phyloP scores from a whole-genome alignment of 2,113 vertebrate species.

The Grallaria varia region DNA sequence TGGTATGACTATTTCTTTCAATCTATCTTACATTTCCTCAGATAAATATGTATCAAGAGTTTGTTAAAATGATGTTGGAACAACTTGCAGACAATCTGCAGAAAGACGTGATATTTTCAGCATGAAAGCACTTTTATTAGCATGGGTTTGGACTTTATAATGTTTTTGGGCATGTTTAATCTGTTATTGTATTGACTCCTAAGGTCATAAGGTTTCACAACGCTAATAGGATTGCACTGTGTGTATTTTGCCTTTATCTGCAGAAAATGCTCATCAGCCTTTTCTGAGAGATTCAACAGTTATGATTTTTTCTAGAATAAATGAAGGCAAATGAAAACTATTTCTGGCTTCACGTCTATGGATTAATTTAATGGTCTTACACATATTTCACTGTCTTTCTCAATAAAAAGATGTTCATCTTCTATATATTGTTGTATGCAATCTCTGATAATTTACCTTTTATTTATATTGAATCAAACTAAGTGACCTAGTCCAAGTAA shows the following conservation, averaged over 20 bases:
- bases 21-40: background rate
- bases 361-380: background rate
- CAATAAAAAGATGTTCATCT: accelerated
- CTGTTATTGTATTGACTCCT: background rate
- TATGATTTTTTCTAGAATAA: background rate
- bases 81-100: background rate
- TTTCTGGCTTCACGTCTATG: background rate
- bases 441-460: background rate
- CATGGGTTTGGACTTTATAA: background rate
- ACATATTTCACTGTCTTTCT: background rate
- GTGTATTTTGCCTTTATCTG: background rate
- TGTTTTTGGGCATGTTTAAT: background rate
- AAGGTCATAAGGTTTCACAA: background rate
- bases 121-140: background rate
- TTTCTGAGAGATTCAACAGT: background rate
- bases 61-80: background rate
- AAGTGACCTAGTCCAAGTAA: background rate
- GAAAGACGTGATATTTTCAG: background rate
- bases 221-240: background rate
- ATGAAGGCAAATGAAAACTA: background rate
- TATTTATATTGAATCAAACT: background rate
- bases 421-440: background rate
- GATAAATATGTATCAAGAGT: background rate
- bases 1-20: background rate
- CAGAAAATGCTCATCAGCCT: background rate